Base-by-base conservation (phyloP, 2,888 invertebrate species). In the Cyrtodaria siliqua region DNA sequence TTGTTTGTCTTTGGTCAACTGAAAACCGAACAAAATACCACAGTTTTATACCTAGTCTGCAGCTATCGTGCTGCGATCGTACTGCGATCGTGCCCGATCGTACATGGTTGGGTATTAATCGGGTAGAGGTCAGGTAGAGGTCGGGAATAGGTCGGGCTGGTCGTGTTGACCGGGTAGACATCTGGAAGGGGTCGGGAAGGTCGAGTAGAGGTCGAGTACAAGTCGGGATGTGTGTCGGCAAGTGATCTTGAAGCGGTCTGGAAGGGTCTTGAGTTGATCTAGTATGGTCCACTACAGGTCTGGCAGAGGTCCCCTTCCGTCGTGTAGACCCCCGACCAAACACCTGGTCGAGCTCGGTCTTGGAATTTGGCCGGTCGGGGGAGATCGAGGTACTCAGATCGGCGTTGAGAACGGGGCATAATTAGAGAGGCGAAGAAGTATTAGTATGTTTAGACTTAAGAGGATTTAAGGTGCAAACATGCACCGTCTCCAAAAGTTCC, bases 31-130 rank as follows among this genome's bases (percentile, higher is more conserved):
- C 18, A 61, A 20, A 55, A 49, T 49, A 49, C n/a, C n/a, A n/a
- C n/a, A n/a, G n/a, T n/a, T n/a, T n/a, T n/a, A n/a, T n/a, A n/a
- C n/a, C n/a, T n/a, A n/a, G n/a, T n/a, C n/a, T n/a, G n/a, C n/a
- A n/a, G n/a, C n/a, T n/a, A n/a, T n/a, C n/a, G 9, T 49, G 6
- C 49, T 18, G 49, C n/a, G 16, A 12, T 49, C 6, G 9, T 49
- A n/a, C n/a, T 49, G 49, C n/a, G 49, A 49, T 49, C 49, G 49
- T 49, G 49, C 49, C 49, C 49, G 49, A 49, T 49, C 16, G 9
- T 49, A 49, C 49, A 49, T 49, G n/a, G n/a, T n/a, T n/a, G n/a
- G n/a, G n/a, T n/a, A n/a, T n/a, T n/a, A n/a, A n/a, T n/a, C n/a
- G n/a, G n/a, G n/a, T n/a, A n/a, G n/a, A n/a, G n/a, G n/a, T n/a